Base-by-base conservation (phyloP, 2,113 vertebrate species). In the Tupaia tana region DNA sequence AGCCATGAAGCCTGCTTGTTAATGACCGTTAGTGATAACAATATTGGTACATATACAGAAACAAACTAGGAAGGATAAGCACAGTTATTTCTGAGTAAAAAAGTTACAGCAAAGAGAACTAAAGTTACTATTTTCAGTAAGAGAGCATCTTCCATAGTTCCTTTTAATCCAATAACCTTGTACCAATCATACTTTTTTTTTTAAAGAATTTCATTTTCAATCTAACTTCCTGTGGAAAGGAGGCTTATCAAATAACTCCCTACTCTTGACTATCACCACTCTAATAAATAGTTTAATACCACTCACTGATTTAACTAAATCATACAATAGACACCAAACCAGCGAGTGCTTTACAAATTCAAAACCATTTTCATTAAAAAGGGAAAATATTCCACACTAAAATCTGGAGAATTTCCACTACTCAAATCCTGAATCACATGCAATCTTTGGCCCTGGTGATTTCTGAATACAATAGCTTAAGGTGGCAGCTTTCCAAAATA, bases 401-500 rank as follows among this genome's bases (percentile, higher is more conserved):
- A 92, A 94, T 91, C 43, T 94, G 77, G 64, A 94, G 25, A 86
- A 70, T 88, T 95, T 92, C 89, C 79, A 96, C 79, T 91, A 52
- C 29, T 70, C 86, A 94, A 89, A 73, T 58, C 56, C 70, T 94
- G 64, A 94, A 70, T 95, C 75, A 96, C 89, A 91, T 1, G 16
- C 61, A 88, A 43, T 77, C 75, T 96, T 94, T 94, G 93, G 80
- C 75, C 27, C 19, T 83, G 29, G 12, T 69, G 70, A 93, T 77
- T 96, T 22, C 43, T 90, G 74, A 94, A 96, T 77, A 95, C 89
- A 95, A 96, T 8, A 89, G 75, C 61, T 31, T 94, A 83, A 91
- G 7, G 63, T 94, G 89, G 91, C 22, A 95, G 52, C 24, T 78
- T 94, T 95, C 87, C 96, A 97, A 97, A 96, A 89, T 80, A 97